A percentile compares a stretch with the other conserved stretches of the same genome.
These are phyloP conservation scores for Poecilia picta DNA, from an alignment of 2,797 vertebrate genomes.

Conservation along the genomic window DNA sequence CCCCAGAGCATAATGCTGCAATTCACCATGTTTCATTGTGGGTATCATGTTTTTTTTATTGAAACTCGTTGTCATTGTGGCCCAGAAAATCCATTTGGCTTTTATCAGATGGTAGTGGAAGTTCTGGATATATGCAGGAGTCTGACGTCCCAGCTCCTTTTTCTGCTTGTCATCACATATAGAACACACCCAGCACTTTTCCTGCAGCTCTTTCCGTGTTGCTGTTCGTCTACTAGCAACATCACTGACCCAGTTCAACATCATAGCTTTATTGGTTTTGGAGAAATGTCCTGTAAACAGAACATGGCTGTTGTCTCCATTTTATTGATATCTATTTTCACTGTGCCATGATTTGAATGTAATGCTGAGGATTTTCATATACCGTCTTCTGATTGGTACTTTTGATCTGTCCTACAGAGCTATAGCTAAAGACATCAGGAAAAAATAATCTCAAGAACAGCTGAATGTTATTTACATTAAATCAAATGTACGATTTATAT, in stretches of 20 bases:
- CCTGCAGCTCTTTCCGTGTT: not conserved
- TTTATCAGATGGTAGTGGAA: not conserved
- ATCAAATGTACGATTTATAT: not conserved
- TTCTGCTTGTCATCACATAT: not conserved
- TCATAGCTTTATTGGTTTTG: not conserved
- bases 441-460: not conserved
- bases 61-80: not conserved
- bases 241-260: not conserved
- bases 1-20: not conserved
- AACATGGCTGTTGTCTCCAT: not conserved
- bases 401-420: not conserved
- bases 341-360: not conserved
- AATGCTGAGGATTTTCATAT: not conserved
- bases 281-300: not conserved
- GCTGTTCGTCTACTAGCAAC: not conserved
- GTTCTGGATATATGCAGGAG: not conserved
- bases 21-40: not conserved
- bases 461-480: not conserved
- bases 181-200: not conserved
- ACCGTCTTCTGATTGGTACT: not conserved
- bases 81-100: not conserved
- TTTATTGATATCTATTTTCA: not conserved
- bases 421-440: not conserved
- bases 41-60: not conserved
- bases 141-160: not conserved